Conservation (phyloP, 2,888 invertebrate species). For the Halictus ligatus region DNA sequence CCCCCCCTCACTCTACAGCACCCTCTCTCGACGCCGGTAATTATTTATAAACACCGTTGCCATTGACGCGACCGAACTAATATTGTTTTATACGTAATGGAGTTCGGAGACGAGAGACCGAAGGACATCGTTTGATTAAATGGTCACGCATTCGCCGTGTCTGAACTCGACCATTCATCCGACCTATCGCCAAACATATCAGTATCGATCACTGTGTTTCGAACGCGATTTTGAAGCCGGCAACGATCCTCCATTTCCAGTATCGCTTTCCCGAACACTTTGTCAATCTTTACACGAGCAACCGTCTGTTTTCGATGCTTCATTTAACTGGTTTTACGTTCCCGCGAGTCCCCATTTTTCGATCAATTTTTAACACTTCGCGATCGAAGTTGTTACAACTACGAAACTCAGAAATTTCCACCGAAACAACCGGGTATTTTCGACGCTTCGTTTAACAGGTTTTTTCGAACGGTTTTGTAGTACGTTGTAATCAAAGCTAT, state of each 20-base stretch:
- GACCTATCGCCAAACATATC: constrained; percentile 26
- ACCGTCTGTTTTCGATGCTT: neutral
- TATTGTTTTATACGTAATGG: constrained; percentile 73
- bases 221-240: neutral
- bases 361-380: neutral
- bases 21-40: constrained; percentile 61
- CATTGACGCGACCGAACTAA: constrained; percentile 63
- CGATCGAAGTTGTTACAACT: neutral
- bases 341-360: neutral
- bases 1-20: neutral
- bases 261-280: neutral
- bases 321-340: neutral
- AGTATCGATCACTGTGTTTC: neutral
- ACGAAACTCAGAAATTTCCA: neutral
- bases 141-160: constrained; percentile 17
- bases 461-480: neutral
- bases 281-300: constrained; percentile 1
- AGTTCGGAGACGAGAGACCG: constrained; percentile 29
- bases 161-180: constrained; percentile 44
- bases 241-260: neutral
- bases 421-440: neutral
- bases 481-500: neutral
- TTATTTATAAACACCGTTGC: constrained; percentile 74
- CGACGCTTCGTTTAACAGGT: neutral
- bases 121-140: constrained; percentile 40